Base-by-base conservation (phyloP, 2,888 invertebrate genomes). In the Megastigmus dorsalis region DNA sequence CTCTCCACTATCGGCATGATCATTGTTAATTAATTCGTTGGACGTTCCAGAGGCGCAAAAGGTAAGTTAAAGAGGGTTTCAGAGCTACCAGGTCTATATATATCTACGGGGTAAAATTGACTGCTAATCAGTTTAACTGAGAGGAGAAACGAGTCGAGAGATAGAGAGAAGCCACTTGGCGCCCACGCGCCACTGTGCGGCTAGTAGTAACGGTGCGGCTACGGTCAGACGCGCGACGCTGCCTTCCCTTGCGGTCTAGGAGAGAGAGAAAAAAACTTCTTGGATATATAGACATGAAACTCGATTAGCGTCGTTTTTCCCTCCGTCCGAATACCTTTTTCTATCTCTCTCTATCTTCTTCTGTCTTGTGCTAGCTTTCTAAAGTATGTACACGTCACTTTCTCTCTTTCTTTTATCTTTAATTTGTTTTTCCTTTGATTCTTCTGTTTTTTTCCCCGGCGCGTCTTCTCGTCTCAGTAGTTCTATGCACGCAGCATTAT, bases 51-150 rank as follows among this genome's bases (percentile, higher is more conserved):
- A 33, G 18, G 38, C 20, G 23, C 5, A 15, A 26, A 59, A 68
- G 69, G 69, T 69, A 69, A 69, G 69, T 69, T 26, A 15, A 50
- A 30, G n/a, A n/a, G 33, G 23, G 3, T 5, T n/a, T n/a, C n/a
- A 23, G 20, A 0, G 18, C n/a, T n/a, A n/a, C n/a, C n/a, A n/a
- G n/a, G n/a, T n/a, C n/a, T n/a, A n/a, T 38, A 59, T 13, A 23
- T 23, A 38, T 18, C 13, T 3, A n/a, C 7, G n/a, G n/a, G n/a
- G 20, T 6, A 36, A 65, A 65, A 65, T 65, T 65, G 65, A 65
- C 41, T 38, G 41, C 28, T 65, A 65, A 65, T 52, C 26, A 28
- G 41, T 26, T 65, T 65, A 41, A 9, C 15, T 41, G 28, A 13
- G 9, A 15, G 2, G 36, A 10, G 15, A 28, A 23, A 60, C 5